Conservation (phyloP, 2,888 invertebrate genomes). For the Enchytraeus crypticus region DNA sequence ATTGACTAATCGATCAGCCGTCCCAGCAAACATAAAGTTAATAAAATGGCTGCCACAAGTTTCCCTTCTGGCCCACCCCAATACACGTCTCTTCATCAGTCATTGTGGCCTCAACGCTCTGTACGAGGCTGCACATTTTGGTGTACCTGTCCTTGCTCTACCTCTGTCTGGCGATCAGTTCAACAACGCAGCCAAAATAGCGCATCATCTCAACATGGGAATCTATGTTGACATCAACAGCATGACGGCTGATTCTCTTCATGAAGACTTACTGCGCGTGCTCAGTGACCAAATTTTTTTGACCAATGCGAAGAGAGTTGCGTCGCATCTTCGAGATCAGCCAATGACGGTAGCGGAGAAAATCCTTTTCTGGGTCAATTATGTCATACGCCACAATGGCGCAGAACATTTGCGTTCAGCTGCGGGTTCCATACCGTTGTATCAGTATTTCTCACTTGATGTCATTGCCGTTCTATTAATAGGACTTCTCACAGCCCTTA, state of each 20-base stretch:
- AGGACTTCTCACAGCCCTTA: too few relatives aligned
- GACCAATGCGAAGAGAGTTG: conserved; percentile 10
- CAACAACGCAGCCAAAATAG: conserved; percentile 25
- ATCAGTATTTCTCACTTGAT: conserved; percentile 21
- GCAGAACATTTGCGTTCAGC: conserved; percentile 19
- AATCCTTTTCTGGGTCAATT: conserved; percentile 20
- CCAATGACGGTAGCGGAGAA: conserved; percentile 12
- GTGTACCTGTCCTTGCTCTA: conserved; percentile 48
- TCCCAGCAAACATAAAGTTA: conserved; percentile 28
- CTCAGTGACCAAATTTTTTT: conserved; percentile 10
- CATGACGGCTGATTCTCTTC: conserved; percentile 9
- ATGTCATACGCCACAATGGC: conserved; percentile 19
- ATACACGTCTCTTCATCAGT: conserved; percentile 61
- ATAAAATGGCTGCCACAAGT: conserved; percentile 26
- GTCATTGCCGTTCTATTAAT: conserved; percentile 1
- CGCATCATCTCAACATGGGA: conserved; percentile 38
- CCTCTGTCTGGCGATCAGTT: conserved; percentile 49
- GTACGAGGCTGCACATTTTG: conserved; percentile 56
- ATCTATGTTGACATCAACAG: conserved; percentile 9
- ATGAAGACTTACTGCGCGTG: conserved; percentile 8
- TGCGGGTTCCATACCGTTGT: conserved; percentile 10
- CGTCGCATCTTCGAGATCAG: conserved; percentile 15
- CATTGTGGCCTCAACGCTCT: conserved; percentile 67
- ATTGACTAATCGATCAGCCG: conserved; percentile 9
- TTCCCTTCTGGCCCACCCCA: conserved; percentile 55